These are phyloP conservation scores for Gnathonemus echidnorhynchus DNA, from an alignment of 2,113 vertebrate species.

Conservation along the genomic window DNA sequence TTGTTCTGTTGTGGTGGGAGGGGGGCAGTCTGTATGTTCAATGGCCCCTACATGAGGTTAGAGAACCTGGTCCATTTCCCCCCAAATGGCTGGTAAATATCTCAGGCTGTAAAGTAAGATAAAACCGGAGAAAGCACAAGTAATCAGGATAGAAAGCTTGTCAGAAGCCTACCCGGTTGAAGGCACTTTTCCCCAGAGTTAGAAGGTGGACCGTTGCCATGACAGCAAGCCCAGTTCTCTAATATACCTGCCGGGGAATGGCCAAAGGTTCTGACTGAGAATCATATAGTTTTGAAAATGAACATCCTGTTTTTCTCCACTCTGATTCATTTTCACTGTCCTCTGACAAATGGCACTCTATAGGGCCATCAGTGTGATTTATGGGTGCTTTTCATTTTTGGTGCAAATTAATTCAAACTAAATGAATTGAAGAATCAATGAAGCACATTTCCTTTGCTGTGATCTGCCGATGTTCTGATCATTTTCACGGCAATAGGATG, in stretches of 20 bases:
- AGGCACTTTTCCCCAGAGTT: background rate
- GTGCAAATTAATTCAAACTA: background rate
- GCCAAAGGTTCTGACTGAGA: background rate
- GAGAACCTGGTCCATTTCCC: background rate
- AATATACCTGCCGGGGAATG: background rate
- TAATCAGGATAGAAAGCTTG: conserved; percentile 3
- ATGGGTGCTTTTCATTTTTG: background rate
- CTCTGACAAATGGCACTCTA: background rate
- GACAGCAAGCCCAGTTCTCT: background rate
- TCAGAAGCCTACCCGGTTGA: background rate
- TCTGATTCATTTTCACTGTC: background rate
- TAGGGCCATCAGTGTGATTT: background rate
- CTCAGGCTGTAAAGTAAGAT: background rate
- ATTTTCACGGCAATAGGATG: background rate
- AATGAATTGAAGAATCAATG: background rate
- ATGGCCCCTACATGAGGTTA: no score
- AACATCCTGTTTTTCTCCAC: background rate
- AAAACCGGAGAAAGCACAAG: background rate
- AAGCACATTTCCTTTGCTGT: background rate
- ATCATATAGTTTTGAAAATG: background rate
- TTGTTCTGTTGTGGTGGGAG: background rate
- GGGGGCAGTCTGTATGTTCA: no score
- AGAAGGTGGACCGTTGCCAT: background rate
- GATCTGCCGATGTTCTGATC: background rate
- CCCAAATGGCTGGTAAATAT: background rate